Evolutionary conservation across 2,113 vertebrate genomes (phyloP).

Genomic region (Callocephalon fimbriatum): DNA sequence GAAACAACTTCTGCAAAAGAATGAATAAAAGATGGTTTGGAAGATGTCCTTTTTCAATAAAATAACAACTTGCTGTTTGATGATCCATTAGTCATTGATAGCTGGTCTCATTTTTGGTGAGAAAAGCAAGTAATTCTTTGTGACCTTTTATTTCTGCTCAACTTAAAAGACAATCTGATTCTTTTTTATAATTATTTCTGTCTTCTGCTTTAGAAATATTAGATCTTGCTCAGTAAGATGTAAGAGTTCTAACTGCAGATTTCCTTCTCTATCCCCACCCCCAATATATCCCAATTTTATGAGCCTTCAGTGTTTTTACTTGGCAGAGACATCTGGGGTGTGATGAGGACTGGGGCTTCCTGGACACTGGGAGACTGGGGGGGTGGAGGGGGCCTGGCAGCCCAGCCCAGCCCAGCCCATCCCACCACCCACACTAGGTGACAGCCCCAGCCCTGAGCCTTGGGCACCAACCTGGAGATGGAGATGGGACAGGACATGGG

Average conservation of each 20-base stretch:
- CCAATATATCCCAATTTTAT: not conserved
- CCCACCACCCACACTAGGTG: not conserved
- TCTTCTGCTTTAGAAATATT: not conserved
- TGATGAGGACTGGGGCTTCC: not conserved
- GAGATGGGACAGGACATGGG: not conserved
- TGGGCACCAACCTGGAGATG: rapidly evolving
- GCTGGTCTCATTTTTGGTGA: not conserved
- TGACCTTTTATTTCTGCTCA: not conserved
- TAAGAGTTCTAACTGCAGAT: not conserved
- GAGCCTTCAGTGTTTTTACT: not conserved
- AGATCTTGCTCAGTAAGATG: not conserved
- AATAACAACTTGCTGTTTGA: not conserved
- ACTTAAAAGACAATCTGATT: not conserved
- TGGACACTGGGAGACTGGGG: not conserved
- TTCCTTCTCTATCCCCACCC: rapidly evolving
- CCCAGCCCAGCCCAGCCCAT: not conserved
- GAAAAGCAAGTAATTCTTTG: not conserved
- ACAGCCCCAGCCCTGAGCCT: not conserved
- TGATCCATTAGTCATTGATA: not conserved
- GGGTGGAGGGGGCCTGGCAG: not conserved
- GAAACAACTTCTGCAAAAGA: not conserved
- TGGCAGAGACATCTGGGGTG: too few relatives aligned
- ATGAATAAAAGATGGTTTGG: not conserved
- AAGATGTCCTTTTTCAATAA: not conserved
- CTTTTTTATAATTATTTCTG: not conserved